Base-by-base conservation (phyloP, 2,797 vertebrate species). In the Sebastolobus altivelis region DNA sequence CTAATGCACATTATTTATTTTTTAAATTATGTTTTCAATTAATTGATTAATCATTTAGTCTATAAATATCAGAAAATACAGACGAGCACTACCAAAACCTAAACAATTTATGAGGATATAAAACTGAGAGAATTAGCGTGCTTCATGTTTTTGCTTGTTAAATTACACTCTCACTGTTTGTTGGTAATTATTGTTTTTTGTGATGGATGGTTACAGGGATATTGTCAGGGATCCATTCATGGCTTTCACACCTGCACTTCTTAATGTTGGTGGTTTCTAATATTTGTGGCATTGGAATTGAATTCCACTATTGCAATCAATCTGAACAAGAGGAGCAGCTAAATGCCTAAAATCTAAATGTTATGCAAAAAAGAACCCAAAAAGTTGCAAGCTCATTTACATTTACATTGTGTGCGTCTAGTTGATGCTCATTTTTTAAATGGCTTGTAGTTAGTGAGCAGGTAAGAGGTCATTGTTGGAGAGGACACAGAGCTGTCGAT, bases 391-490 rank as follows among this genome's bases (percentile, higher is more conserved):
- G n/a, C 20, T 52, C 20, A 25, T 25, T 25, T n/a, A 52, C 49
- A 52, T 52, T 52, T 52, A n/a, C 49, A 8, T n/a, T 52, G 49
- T 18, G 9, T 20, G n/a, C 49, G 9, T 52, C n/a, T n/a, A n/a
- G 38, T 43, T 33, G 58, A 22, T 22, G n/a, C 60, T 74, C 8
- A 5, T 52, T 35, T 49, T 31, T 52, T 4, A 37, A 72, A 27
- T 40, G 16, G 20, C 37, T 63, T 11, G 40, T 29, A 55, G 33
- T 49, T 49, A 11, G 8, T 56, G 20, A 65, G 40, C 4, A 68
- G 71, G 25, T 69, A 37, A 27, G 40, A 68, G 52, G 65, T 66
- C 46, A 31, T 11, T 27, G 35, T 61, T 69, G 35, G 12, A 54
- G 5, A 70, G 35, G 55, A 35, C 29, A 8, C 13, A n/a, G 37